A percentile compares a stretch with the other conserved stretches of the same genome.
Conservation (phyloP, 1,140 invertebrate species). For the Orius insidiosus region DNA sequence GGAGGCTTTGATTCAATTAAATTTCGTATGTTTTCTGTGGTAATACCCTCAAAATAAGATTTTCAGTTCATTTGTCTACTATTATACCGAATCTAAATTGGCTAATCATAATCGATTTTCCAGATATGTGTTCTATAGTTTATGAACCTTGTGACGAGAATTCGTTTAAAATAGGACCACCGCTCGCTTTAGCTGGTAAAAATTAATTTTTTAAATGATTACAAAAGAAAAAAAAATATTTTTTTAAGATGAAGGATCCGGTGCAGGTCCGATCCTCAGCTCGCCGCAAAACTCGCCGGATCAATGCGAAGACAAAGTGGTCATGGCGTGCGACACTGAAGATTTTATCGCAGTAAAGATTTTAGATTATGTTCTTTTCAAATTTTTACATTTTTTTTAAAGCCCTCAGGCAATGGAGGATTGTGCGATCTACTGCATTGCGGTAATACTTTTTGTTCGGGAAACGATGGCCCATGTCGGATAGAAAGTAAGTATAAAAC, state of each 20-base stretch:
- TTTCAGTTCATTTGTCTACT: no score
- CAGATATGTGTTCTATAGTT: conserved; percentile 48
- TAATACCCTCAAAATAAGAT: no score
- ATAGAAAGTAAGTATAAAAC: conserved; percentile 39
- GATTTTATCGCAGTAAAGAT: conserved; percentile 53
- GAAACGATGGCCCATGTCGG: conserved; percentile 36
- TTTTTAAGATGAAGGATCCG: conserved; percentile 25
- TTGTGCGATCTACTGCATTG: conserved; percentile 57
- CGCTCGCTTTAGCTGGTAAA: conserved; percentile 13
- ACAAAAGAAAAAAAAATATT: not conserved
- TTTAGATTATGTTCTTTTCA: no score
- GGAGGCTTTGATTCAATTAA: no score
- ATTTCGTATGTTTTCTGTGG: no score
- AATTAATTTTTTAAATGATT: no score
- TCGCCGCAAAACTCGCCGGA: conserved; percentile 27
- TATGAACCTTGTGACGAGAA: conserved; percentile 55
- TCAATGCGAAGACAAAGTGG: conserved; percentile 49
- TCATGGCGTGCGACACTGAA: conserved; percentile 64
- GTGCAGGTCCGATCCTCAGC: conserved; percentile 19
- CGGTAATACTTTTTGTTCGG: conserved; percentile 46
- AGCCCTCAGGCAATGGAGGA: conserved; percentile 36
- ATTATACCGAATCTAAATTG: no score
- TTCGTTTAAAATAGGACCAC: conserved; percentile 54
- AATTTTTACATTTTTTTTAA: no score
- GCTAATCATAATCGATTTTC: conserved; percentile 7